Conservation (phyloP, 2,797 vertebrate genomes). For the Pangasius krempfi region DNA sequence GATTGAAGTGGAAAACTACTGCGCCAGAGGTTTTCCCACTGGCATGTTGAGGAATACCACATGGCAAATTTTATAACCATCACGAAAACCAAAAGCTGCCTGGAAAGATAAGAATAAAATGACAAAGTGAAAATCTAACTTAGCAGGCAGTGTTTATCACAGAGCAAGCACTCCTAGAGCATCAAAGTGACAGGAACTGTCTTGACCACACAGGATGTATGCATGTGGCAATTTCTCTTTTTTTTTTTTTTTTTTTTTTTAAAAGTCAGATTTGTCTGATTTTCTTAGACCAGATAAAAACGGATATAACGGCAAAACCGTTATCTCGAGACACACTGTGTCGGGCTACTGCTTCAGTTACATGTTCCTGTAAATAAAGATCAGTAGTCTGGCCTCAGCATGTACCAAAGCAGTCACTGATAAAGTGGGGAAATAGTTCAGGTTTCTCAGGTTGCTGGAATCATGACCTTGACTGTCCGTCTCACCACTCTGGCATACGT, state of each 20-base stretch:
- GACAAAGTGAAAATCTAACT: background rate
- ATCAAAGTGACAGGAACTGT: slow-evolving; percentile 37
- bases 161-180: background rate
- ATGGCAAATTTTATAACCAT: background rate
- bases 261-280: background rate
- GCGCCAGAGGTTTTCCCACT: background rate
- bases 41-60: background rate
- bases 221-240: background rate
- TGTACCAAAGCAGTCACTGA: background rate
- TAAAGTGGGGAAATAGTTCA: background rate
- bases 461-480: background rate
- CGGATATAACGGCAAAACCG: background rate
- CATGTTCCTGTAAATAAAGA: background rate
- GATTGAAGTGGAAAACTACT: background rate
- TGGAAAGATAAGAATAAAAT: background rate
- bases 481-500: background rate
- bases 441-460: background rate
- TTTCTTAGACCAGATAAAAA: background rate
- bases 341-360: background rate
- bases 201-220: slow-evolving; percentile 51
- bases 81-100: background rate
- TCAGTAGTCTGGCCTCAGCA: background rate
- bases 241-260: background rate
- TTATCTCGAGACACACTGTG: background rate
- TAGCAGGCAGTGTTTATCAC: background rate